Evolutionary conservation across 2,113 vertebrate genomes (phyloP), one percentile per base, ranked within the genome.

Genomic region (Rhodinocichla rosea): DNA sequence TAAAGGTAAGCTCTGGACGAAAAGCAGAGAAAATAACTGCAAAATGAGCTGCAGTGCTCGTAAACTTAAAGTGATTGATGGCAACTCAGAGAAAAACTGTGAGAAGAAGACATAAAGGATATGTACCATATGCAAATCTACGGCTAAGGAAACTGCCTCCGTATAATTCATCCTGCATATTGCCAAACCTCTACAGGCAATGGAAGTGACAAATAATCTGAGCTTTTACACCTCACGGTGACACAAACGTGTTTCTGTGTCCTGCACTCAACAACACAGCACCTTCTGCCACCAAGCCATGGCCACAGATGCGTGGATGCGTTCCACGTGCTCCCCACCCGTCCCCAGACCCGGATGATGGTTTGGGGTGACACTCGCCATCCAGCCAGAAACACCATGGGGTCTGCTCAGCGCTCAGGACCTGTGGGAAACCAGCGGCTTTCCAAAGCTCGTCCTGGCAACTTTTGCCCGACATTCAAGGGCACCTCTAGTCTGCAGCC

Each of bases 241-340:
- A 93, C 35, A 64, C 9, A 27, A 77, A 57, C 27, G 7, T 9
- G 39, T 62, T 88, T 62, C 84, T 67, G 53, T 24, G 39, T 67
- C 93, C 69, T 17, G 37, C 11, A 1, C 59, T 45, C 47, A 57
- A 32, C 55, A 89, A 11, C 80, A 52, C 83, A 21, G 50, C 63
- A 65, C 87, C 76, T 56, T n/a, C 23, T 21, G 32, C 77, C 70
- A 77, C 60, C 27, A 2, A 80, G 88, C 68, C 7, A 45, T 68
- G 97, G 93, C 98, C 98, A 86, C 56, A 97, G 95, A 92, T 94
- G 98, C 68, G 94, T 32, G 39, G 86, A 84, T 44, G 70, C 2
- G 11, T 85, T 75, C 86, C 96, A 90, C 56, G 93, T 92, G 90
- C 55, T 74, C 93, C 78, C 57, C 2, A 21, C 67, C 83, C 9